Percentiles rank a stretch among this genome's conserved stretches.
Conservation (phyloP, 2,888 invertebrate species). For the Ormia ochracea region DNA sequence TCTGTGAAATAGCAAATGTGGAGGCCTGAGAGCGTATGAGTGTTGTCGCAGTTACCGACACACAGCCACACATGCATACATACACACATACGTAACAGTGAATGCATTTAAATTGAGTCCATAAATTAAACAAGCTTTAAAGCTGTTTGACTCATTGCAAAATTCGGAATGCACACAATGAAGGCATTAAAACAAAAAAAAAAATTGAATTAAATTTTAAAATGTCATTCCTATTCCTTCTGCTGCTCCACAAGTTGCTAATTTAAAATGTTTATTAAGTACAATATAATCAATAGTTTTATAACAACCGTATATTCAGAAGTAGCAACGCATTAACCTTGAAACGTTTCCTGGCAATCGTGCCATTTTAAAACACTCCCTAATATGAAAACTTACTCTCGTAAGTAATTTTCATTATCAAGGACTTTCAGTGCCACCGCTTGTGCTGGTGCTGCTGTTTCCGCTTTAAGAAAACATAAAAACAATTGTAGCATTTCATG, state of each 20-base stretch:
- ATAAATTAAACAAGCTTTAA: conserved; percentile 57
- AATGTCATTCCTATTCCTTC: conserved; percentile 23
- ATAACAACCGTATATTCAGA: neutral
- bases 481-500: conserved; percentile 51
- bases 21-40: conserved; percentile 20
- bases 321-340: conserved; percentile 43
- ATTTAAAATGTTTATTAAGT: neutral
- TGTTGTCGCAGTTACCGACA: neutral
- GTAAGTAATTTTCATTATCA: conserved; percentile 57
- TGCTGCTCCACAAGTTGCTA: neutral
- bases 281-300: conserved; percentile 1
- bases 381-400: conserved; percentile 24
- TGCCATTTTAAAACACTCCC: conserved; percentile 32
- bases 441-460: neutral
- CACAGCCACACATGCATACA: too few species aligned
- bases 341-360: conserved; percentile 42
- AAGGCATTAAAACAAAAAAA: too few species aligned
- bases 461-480: conserved; percentile 26
- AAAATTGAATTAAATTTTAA: too few species aligned
- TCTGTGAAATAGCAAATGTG: conserved; percentile 9
- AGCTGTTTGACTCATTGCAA: conserved; percentile 43
- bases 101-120: conserved; percentile 34
- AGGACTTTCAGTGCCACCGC: conserved; percentile 25
- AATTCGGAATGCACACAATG: too few species aligned
- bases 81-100: neutral